phyloP scores from a whole-genome alignment of 1,140 invertebrate species.

The Calycopis cecrops region DNA sequence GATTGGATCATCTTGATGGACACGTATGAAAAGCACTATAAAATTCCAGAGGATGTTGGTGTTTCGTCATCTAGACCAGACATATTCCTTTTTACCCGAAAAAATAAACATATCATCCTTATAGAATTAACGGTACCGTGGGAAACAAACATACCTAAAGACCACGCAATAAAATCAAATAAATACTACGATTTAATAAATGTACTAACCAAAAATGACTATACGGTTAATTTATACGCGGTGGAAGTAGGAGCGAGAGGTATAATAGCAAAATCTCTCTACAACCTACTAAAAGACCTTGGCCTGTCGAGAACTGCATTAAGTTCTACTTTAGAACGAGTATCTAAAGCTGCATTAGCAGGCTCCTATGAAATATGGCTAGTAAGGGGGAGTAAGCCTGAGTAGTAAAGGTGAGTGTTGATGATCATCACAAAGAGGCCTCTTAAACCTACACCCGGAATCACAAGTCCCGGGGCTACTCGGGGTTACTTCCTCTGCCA shows the following conservation, averaged over 20 bases:
- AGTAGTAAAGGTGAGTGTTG: too few species aligned
- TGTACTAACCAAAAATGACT: constrained; percentile 1
- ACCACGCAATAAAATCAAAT: constrained; percentile 3
- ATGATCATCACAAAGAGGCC: too few species aligned
- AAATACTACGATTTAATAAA: constrained; percentile 8
- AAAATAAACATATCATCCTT: neutral
- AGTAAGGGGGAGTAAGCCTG: constrained; percentile 4
- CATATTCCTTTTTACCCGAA: constrained; percentile 5
- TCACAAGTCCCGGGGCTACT: too few species aligned
- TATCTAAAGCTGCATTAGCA: constrained; percentile 11
- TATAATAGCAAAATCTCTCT: constrained; percentile 13
- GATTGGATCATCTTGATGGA: neutral
- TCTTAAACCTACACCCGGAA: too few species aligned
- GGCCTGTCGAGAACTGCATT: constrained; percentile 2
- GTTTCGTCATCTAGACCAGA: constrained; percentile 2
- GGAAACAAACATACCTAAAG: constrained; percentile 13
- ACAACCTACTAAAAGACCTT: constrained; percentile 9
- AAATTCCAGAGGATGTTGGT: neutral
- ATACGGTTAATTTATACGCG: neutral
- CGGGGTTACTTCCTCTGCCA: too few species aligned
- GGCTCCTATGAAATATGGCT: constrained; percentile 7
- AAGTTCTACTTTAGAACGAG: constrained; percentile 2
- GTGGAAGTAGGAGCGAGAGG: constrained; percentile 17
- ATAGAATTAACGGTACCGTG: constrained; percentile 5
- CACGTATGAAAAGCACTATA: neutral